Evolutionary conservation across 2,888 invertebrate species (phyloP).

Genomic region (Drosophila cognata): DNA sequence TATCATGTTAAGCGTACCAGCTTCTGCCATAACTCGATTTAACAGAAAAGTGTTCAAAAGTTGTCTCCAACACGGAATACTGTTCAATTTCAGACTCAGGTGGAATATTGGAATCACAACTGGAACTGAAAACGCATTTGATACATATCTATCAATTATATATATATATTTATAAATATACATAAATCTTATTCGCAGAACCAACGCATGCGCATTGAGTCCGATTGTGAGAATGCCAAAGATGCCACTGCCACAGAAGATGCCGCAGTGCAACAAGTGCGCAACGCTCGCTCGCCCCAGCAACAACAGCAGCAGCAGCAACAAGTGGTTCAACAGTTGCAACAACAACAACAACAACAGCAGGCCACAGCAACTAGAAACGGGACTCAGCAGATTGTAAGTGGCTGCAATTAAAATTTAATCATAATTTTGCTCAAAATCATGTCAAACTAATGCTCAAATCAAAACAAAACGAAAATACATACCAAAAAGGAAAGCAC

Average conservation of each 20-base stretch:
- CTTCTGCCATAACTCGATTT: neutral
- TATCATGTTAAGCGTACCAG: neutral
- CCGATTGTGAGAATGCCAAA: slow-evolving; percentile 81
- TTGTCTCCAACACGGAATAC: neutral
- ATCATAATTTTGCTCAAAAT: slow-evolving; percentile 35
- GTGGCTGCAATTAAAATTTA: slow-evolving; percentile 68
- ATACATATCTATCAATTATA: neutral
- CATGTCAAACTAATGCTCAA: slow-evolving; percentile 19
- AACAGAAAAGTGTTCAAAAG: neutral
- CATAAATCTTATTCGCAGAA: slow-evolving; percentile 69
- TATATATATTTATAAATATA: neutral
- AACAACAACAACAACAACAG: slow-evolving; percentile 47
- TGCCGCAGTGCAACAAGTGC: slow-evolving; percentile 50
- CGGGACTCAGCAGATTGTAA: slow-evolving; percentile 75
- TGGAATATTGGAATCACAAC: neutral
- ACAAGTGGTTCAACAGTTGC: slow-evolving; percentile 39
- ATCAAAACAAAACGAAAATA: neutral
- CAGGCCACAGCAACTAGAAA: slow-evolving; percentile 59
- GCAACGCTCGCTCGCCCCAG: slow-evolving; percentile 61
- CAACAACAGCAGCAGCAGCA: slow-evolving; percentile 63
- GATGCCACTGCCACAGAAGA: slow-evolving; percentile 62
- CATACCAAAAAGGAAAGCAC: neutral
- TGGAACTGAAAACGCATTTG: neutral
- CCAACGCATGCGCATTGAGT: slow-evolving; percentile 83
- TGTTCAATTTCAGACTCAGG: neutral